Conservation (phyloP, 2,888 invertebrate species). For the Drosophila macrospina region DNA sequence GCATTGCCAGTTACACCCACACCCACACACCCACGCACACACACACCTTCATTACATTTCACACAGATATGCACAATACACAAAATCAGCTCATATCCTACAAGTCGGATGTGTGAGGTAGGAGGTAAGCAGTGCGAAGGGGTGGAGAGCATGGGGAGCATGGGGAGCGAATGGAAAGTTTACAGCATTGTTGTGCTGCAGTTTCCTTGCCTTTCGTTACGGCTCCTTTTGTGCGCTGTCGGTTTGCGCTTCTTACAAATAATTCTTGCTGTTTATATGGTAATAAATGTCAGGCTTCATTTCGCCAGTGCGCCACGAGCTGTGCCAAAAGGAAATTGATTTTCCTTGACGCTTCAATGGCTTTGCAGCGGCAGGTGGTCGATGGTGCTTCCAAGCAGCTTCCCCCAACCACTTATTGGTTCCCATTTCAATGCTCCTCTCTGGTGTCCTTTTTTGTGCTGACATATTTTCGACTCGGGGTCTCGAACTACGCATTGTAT, state of each 20-base stretch:
- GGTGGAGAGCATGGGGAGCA: too few species aligned
- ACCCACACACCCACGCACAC: slow-evolving; percentile 15
- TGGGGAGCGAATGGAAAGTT: slow-evolving; percentile 6
- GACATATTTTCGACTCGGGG: slow-evolving; percentile 46
- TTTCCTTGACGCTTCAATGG: slow-evolving; percentile 67
- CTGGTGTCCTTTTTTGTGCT: slow-evolving; percentile 25
- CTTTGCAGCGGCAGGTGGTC: slow-evolving; percentile 21
- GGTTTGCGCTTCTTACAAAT: slow-evolving; percentile 41
- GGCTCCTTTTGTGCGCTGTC: slow-evolving; percentile 38
- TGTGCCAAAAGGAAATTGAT: slow-evolving; percentile 70
- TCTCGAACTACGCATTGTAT: slow-evolving; percentile 41
- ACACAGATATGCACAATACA: slow-evolving; percentile 55
- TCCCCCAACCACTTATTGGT: not conserved
- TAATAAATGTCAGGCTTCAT: slow-evolving; percentile 76
- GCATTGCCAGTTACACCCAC: slow-evolving; percentile 26
- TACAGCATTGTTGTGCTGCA: slow-evolving; percentile 66
- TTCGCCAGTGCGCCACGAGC: slow-evolving; percentile 40
- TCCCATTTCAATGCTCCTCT: slow-evolving; percentile 11
- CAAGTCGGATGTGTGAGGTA: slow-evolving; percentile 3
- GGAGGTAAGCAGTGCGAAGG: not conserved
- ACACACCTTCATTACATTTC: slow-evolving; percentile 41
- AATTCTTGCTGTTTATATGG: slow-evolving; percentile 73
- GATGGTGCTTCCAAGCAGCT: not conserved
- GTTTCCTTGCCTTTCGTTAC: slow-evolving; percentile 60
- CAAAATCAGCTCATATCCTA: slow-evolving; percentile 31